Evolutionary conservation across 2,888 invertebrate genomes (phyloP), one percentile per base, ranked within the genome.

Genomic region (Lithosia quadra): DNA sequence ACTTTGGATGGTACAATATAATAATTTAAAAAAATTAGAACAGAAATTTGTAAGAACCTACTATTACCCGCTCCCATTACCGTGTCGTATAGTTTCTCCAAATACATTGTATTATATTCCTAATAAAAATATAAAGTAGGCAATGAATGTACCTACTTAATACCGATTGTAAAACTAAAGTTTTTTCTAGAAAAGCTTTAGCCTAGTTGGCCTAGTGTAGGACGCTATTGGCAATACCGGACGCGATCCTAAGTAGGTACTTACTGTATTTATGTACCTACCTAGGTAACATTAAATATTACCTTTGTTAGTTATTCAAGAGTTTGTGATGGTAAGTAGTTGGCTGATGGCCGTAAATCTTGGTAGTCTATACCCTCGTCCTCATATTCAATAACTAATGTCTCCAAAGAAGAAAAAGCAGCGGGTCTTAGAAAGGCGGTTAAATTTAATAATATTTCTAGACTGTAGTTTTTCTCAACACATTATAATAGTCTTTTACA

Each of bases 391-490:
- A 62, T 49, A 15, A 28, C 13, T 10, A 49, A 33, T n/a, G 15
- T 43, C 22, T 55, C 28, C 28, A 28, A 62, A 43, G 28, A 62
- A 24, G 1, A 9, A 62, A 4, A 36, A 49, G 10, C 28, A 62
- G 18, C 68, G 21, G 62, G 33, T 33, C 66, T 58, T 65, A 53
- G 58, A 71, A 61, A 63, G 69, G 28, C 55, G 67, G 71, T 68
- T 66, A 22, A 59, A 71, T 71, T 74, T 65, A 56, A 56, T 43
- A 53, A 36, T 65, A 66, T 67, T 67, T 53, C 43, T 34, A 43
- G 28, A 34, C 64, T 56, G 68, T 76, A 70, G 65, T 67, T 80
- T 68, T 57, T 61, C 63, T 67, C 57, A 58, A 66, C 63, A 61
- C 55, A 56, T 63, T n/a, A 67, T 68, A 18, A 56, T 53, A 53